phyloP scores from a whole-genome alignment of 2,797 vertebrate genomes.

The Macropodus opercularis region DNA sequence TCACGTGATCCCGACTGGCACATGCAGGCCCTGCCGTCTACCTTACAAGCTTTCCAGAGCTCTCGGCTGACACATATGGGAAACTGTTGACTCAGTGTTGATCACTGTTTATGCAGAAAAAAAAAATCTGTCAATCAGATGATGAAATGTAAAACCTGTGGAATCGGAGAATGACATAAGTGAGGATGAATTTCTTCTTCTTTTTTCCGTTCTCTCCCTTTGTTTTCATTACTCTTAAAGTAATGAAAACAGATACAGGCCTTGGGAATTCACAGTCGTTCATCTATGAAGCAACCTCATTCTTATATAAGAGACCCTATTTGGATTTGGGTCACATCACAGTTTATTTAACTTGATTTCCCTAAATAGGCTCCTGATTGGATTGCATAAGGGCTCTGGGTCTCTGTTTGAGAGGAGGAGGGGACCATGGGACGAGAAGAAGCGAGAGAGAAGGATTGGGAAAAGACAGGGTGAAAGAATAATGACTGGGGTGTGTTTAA shows the following conservation, averaged over 20 bases:
- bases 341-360: slow-evolving; percentile 79
- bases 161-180: slow-evolving; percentile 15
- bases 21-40: slow-evolving; percentile 18
- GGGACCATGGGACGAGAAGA: slow-evolving; percentile 3
- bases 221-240: slow-evolving; percentile 78
- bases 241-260: slow-evolving; percentile 88
- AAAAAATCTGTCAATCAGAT: slow-evolving; percentile 21
- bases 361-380: slow-evolving; percentile 75
- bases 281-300: slow-evolving; percentile 76
- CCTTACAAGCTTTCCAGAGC: slow-evolving; percentile 20
- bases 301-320: slow-evolving; percentile 76
- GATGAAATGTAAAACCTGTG: slow-evolving; percentile 25
- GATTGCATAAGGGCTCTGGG: slow-evolving; percentile 70
- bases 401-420: slow-evolving; percentile 26
- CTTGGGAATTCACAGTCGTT: slow-evolving; percentile 83
- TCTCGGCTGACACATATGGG: slow-evolving; percentile 12
- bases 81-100: slow-evolving; percentile 33
- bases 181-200: slow-evolving; percentile 36
- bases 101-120: slow-evolving; percentile 17
- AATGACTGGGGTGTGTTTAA: slow-evolving; percentile 25
- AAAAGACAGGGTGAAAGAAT: slow-evolving; percentile 19
- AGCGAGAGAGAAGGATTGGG: slow-evolving; percentile 8
- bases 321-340: slow-evolving; percentile 74
- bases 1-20: slow-evolving; percentile 14
- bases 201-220: slow-evolving; percentile 36